Conservation (phyloP, 2,888 invertebrate genomes). For the Osmoderma eremita region DNA sequence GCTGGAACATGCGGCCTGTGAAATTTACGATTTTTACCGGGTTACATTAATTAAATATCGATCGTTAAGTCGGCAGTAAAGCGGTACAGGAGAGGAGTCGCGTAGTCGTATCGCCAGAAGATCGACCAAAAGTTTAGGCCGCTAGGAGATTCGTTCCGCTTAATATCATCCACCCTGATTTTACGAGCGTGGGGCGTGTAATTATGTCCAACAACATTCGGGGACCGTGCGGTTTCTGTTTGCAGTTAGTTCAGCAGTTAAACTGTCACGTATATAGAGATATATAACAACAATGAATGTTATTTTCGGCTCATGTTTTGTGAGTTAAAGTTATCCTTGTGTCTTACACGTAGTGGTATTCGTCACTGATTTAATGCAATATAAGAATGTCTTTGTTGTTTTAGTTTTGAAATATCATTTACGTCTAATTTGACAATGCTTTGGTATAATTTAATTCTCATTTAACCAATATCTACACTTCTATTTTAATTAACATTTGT, state of each 20-base stretch:
- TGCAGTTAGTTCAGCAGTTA: conserved; percentile 31
- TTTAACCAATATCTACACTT: too few relatives aligned
- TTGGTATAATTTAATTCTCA: too few relatives aligned
- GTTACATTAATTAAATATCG: conserved; percentile 39
- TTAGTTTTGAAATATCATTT: too few relatives aligned
- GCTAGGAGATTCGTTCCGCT: conserved; percentile 33
- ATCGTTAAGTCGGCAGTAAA: conserved; percentile 27
- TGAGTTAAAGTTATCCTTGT: background rate
- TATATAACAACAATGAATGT: conserved; percentile 26
- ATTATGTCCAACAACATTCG: conserved; percentile 35
- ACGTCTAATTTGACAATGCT: too few relatives aligned
- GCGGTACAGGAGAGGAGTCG: background rate
- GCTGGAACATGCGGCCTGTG: background rate
- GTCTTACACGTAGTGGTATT: too few relatives aligned
- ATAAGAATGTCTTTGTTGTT: too few relatives aligned
- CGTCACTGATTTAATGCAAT: too few relatives aligned
- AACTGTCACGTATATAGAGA: conserved; percentile 28
- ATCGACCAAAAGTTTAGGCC: conserved; percentile 26
- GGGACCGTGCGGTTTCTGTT: conserved; percentile 29
- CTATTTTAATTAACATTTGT: too few relatives aligned
- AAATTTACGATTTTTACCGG: conserved; percentile 34
- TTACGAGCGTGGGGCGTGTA: conserved; percentile 32
- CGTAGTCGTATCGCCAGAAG: conserved; percentile 17
- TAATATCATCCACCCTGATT: conserved; percentile 33
- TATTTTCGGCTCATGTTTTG: conserved; percentile 13